A percentile compares a stretch with the other conserved stretches of the same genome.
These are phyloP conservation scores for Parapsyche elsis DNA, from an alignment of 1,140 invertebrate genomes.

Conservation along the genomic window DNA sequence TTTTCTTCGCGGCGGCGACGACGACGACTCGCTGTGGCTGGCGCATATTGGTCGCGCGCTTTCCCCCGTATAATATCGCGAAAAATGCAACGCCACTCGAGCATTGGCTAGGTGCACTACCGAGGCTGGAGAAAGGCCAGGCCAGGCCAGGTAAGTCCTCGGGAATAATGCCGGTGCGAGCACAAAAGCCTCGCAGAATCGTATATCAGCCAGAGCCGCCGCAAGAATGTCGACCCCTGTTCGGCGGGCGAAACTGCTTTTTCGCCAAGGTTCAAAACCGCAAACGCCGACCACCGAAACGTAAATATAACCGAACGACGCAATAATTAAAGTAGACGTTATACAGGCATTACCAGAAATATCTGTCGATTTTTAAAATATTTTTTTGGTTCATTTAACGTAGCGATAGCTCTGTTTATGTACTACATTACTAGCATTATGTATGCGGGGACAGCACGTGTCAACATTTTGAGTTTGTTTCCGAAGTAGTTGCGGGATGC, in stretches of 20 bases:
- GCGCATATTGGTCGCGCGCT: background rate
- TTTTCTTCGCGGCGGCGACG: background rate
- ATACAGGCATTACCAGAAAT: background rate
- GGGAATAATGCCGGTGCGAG: background rate
- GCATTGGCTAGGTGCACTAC: background rate
- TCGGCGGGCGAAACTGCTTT: constrained; percentile 13
- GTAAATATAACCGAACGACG: constrained; percentile 28
- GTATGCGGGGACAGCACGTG: no score
- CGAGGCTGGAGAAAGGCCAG: background rate
- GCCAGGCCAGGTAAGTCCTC: background rate
- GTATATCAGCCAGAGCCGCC: constrained; percentile 15
- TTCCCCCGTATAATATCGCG: background rate
- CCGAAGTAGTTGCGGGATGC: no score
- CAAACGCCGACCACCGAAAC: background rate
- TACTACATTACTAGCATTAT: no score
- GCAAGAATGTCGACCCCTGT: constrained; percentile 10
- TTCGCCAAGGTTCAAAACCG: background rate
- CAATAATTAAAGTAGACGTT: constrained; percentile 15
- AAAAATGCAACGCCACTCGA: constrained; percentile 20
- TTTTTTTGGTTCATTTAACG: no score
- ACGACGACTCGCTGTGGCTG: background rate
- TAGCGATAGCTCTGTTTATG: no score
- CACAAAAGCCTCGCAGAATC: constrained; percentile 7
- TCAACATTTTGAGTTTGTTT: no score
- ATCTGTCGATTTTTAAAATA: no score